A percentile compares a stretch with the other conserved stretches of the same genome.
These are phyloP conservation scores for Tromatobia lineatoria DNA, from an alignment of 2,888 invertebrate genomes.

Conservation along the genomic window DNA sequence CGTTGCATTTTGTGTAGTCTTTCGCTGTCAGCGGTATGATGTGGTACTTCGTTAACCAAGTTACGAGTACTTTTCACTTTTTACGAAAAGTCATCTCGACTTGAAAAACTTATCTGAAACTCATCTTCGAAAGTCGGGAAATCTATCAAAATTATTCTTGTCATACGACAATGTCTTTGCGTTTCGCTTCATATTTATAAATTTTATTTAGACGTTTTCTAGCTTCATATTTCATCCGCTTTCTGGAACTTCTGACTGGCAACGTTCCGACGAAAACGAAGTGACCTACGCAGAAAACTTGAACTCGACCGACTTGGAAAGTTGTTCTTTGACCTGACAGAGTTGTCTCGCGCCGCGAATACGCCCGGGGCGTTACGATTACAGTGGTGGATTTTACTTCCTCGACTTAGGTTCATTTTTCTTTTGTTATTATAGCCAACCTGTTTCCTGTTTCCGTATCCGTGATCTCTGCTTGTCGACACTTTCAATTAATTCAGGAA, in stretches of 20 bases:
- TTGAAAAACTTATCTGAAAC: background rate
- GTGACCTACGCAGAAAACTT: background rate
- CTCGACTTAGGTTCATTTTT: conserved; percentile 1
- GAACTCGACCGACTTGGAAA: conserved; percentile 32
- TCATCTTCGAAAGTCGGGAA: no score
- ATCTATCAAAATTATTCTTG: no score
- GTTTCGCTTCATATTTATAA: background rate
- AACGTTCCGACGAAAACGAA: background rate
- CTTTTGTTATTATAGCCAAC: background rate
- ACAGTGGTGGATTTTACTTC: conserved; percentile 29
- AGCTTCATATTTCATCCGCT: background rate
- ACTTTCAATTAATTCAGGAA: background rate
- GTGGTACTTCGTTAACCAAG: no score
- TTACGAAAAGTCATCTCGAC: background rate
- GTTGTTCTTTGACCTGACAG: conserved; percentile 34
- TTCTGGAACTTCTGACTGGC: background rate
- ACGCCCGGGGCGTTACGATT: conserved; percentile 22
- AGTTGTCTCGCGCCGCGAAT: background rate
- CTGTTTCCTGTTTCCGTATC: background rate
- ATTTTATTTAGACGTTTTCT: background rate
- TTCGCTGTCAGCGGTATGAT: background rate
- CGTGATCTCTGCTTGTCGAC: background rate
- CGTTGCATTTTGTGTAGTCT: no score
- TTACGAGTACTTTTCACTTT: no score
- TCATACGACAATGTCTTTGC: no score